Percentiles rank a stretch among this genome's conserved stretches.
Conservation (phyloP, 2,797 vertebrate genomes). For the Okamejei kenojei region DNA sequence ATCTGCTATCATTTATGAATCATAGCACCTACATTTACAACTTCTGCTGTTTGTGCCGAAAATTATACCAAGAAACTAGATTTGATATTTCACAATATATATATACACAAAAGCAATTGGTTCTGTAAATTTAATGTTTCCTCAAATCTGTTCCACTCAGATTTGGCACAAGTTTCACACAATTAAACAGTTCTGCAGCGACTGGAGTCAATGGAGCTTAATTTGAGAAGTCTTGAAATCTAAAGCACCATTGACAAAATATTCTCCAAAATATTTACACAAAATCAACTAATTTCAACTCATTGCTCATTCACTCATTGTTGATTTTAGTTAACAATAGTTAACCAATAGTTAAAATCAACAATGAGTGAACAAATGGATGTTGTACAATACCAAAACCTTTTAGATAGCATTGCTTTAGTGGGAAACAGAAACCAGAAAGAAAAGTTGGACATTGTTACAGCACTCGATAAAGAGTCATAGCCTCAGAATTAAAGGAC, state of each 20-base stretch:
- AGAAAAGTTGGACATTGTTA: neutral
- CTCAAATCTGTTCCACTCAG: neutral
- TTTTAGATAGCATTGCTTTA: neutral
- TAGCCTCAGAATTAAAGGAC: too few species aligned
- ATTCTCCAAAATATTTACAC: neutral
- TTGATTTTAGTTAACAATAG: too few species aligned
- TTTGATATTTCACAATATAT: too few species aligned
- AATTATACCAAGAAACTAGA: too few species aligned
- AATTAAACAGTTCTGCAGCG: neutral
- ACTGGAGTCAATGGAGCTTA: neutral
- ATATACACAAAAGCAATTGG: too few species aligned
- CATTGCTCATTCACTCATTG: too few species aligned
- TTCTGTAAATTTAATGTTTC: too few species aligned
- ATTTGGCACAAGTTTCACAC: neutral
- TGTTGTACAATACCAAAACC: too few species aligned
- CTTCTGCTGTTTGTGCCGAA: too few species aligned
- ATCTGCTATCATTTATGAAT: too few species aligned
- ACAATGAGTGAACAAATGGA: neutral
- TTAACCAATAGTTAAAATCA: neutral
- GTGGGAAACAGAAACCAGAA: neutral
- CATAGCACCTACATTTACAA: too few species aligned
- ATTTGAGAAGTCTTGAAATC: neutral
- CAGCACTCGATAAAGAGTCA: neutral
- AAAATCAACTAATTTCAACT: too few species aligned
- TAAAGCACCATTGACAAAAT: neutral